phyloP scores from a whole-genome alignment of 2,888 invertebrate genomes.

The Aspidapion aeneum region DNA sequence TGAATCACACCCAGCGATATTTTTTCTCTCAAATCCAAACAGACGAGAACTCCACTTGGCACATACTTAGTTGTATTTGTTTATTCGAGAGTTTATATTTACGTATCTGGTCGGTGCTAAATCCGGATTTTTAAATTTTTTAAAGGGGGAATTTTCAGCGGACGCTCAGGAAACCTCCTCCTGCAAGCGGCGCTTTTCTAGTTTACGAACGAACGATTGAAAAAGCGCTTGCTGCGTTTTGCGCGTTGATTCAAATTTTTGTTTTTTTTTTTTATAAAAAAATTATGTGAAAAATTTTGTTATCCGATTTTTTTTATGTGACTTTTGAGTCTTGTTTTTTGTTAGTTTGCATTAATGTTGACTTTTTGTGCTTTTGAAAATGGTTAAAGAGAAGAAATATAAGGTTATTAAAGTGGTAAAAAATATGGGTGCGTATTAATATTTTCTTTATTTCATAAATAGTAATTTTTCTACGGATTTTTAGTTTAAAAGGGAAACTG shows the following conservation, averaged over 20 bases:
- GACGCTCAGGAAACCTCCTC: not conserved
- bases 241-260: not conserved
- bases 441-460: not conserved
- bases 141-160: not conserved
- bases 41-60: not conserved
- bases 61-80: no score
- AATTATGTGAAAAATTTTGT: not conserved
- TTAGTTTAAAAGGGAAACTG: not conserved
- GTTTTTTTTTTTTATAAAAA: no score
- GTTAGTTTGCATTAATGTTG: not conserved
- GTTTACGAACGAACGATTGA: not conserved
- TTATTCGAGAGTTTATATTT: no score
- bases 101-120: not conserved
- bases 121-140: no score
- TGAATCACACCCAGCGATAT: not conserved
- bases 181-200: no score
- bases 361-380: not conserved
- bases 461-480: not conserved
- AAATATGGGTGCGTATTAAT: slow-evolving; percentile 17
- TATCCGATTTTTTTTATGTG: not conserved
- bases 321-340: not conserved
- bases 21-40: not conserved
- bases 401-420: slow-evolving; percentile 18
- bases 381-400: slow-evolving; percentile 25
- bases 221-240: not conserved